Percentiles rank a stretch among this genome's conserved stretches.
phyloP scores from a whole-genome alignment of 2,113 vertebrate species.

The Hiodon tergisus region DNA sequence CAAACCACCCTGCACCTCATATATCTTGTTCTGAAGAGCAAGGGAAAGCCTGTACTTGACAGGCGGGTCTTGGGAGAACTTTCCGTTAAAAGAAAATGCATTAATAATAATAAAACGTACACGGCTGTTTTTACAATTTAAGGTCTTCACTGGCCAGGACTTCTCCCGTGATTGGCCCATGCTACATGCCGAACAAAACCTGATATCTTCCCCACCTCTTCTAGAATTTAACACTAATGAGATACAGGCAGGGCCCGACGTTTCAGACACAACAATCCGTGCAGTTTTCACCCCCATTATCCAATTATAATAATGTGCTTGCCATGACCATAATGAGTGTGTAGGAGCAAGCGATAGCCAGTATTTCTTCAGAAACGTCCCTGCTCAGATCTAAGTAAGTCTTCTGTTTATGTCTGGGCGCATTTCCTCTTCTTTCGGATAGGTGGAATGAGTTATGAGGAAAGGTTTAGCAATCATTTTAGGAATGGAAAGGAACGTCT shows the following conservation, averaged over 20 bases:
- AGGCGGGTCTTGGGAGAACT: no score
- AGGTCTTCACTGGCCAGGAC: neutral
- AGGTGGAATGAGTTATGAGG: constrained; percentile 36
- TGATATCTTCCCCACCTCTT: neutral
- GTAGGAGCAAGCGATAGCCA: constrained; percentile 50
- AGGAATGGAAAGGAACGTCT: constrained; percentile 39
- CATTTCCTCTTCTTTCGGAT: constrained; percentile 30
- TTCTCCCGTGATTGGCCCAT: neutral
- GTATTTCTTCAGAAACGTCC: constrained; percentile 29
- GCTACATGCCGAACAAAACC: neutral
- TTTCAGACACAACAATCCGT: constrained; percentile 35
- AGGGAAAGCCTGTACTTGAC: no score
- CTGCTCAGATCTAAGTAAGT: neutral
- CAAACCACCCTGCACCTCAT: no score
- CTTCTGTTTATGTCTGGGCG: constrained; percentile 36
- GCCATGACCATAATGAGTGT: constrained; percentile 44
- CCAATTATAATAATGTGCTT: constrained; percentile 47
- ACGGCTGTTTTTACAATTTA: neutral
- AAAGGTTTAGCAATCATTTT: constrained; percentile 33
- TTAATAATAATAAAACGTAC: no score
- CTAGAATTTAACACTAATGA: constrained; percentile 2
- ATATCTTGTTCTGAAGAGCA: no score
- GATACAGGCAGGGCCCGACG: constrained; percentile 3
- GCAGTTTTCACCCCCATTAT: constrained; percentile 45
- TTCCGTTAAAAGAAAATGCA: no score